Conservation (phyloP, 2,888 invertebrate species). For the Polymixis flavicincta region DNA sequence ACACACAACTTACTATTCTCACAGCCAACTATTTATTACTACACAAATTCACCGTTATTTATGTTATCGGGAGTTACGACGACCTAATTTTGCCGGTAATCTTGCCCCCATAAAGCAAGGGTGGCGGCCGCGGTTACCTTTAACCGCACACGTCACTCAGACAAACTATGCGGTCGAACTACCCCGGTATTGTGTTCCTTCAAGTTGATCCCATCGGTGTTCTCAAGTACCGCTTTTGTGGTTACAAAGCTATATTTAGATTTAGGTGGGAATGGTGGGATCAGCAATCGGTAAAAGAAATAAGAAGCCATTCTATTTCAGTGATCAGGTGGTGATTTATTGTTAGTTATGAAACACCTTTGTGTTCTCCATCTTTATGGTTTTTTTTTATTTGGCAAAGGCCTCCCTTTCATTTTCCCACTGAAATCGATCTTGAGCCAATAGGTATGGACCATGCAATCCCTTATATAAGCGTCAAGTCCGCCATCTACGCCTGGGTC, state of each 20-base stretch:
- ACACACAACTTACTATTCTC: slow-evolving; percentile 7
- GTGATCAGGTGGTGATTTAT: not conserved
- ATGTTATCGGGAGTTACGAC: slow-evolving; percentile 43
- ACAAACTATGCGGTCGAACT: slow-evolving; percentile 53
- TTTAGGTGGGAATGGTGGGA: not conserved
- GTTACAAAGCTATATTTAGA: not conserved
- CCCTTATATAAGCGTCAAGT: too few species aligned
- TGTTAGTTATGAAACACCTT: not conserved
- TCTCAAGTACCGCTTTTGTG: slow-evolving; percentile 6
- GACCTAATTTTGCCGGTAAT: slow-evolving; percentile 50
- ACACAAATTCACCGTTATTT: slow-evolving; percentile 46
- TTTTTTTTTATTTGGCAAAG: not conserved
- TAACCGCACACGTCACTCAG: slow-evolving; percentile 52
- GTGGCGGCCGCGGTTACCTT: slow-evolving; percentile 49
- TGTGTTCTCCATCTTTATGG: not conserved
- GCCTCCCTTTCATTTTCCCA: too few species aligned
- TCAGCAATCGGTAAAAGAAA: not conserved
- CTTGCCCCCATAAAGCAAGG: slow-evolving; percentile 53
- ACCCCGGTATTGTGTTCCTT: slow-evolving; percentile 33
- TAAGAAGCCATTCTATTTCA: not conserved
- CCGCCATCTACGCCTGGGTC: too few species aligned
- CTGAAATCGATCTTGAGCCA: too few species aligned
- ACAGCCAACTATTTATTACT: slow-evolving; percentile 33
- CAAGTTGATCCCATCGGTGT: slow-evolving; percentile 48
- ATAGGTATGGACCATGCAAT: too few species aligned